Percentiles rank a stretch among this genome's conserved stretches.
Conservation (phyloP, 2,113 vertebrate genomes). For the Aleadryas rufinucha region DNA sequence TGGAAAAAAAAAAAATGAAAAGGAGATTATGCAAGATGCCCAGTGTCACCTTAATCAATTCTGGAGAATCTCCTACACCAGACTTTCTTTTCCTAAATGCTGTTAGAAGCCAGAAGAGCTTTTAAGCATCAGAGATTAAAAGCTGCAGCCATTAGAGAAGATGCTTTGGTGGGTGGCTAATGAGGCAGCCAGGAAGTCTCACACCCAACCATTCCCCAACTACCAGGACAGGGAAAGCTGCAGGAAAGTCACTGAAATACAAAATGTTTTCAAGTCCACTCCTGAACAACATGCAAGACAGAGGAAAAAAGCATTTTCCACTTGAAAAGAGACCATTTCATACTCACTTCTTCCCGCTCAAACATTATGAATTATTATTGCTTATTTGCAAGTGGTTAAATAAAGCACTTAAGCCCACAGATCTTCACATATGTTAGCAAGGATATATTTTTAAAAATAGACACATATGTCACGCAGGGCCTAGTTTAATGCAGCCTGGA, state of each 20-base stretch:
- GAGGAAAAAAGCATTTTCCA: neutral
- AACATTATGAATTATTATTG: neutral
- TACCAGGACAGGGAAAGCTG: neutral
- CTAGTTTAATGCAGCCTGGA: neutral
- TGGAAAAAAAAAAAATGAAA: neutral
- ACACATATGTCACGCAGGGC: neutral
- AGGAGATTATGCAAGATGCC: neutral
- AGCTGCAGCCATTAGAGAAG: neutral
- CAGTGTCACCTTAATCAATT: neutral
- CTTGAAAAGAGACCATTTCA: neutral
- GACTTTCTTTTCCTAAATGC: neutral
- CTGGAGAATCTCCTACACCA: neutral
- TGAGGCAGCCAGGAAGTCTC: neutral
- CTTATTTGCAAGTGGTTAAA: neutral
- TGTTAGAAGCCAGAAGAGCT: neutral
- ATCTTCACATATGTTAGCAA: neutral
- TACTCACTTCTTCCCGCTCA: neutral
- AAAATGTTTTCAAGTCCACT: neutral
- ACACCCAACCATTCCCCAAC: neutral
- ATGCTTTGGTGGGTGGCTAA: neutral
- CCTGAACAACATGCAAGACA: neutral
- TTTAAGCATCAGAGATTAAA: constrained; percentile 5
- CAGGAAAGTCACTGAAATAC: neutral
- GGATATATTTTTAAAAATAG: neutral
- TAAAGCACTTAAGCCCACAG: neutral